Base-by-base conservation (phyloP, 1,140 invertebrate genomes). In the Eumeta japonica region DNA sequence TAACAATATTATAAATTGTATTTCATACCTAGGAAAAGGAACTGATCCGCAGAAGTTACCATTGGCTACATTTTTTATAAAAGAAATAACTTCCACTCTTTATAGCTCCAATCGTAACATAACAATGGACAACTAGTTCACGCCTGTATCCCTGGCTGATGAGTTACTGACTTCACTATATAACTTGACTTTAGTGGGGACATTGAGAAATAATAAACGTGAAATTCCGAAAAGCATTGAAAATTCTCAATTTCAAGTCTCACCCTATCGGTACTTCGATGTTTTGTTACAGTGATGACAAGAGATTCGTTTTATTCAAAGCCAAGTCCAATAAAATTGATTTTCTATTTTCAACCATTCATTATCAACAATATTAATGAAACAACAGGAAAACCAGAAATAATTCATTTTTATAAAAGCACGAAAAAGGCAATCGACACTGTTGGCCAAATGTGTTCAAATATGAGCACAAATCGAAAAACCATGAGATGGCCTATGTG, bases 201-300 rank as follows among this genome's bases (percentile, higher is more conserved):
- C 74, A 10, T 35, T 78, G 28, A 55, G 49, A 39, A 75, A 68
- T 58, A 75, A 76, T 39, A 75, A 76, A 57, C 50, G 29, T 41
- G 50, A 75, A 46, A 58, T 76, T 35, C 66, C 65, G n/a, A 18
- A 14, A 5, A 15, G 7, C 16, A 17, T 10, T 16, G 17, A 16
- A 16, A 34, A 12, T 16, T 10, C 5, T 11, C 10, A 27, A 9
- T 24, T 12, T 9, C 10, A 31, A 2, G 39, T 17, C 7, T 29
- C 16, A 10, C 10, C 34, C 16, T 40, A 43, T n/a, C n/a, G n/a
- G n/a, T n/a, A n/a, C n/a, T n/a, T n/a, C n/a, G n/a, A n/a, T n/a
- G 13, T 58, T 53, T 45, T 51, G 42, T 20, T 55, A 55, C 35
- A 35, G 38, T 13, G 37, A 50, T 11, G 37, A 55, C 16, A 40